These are phyloP conservation scores for Ichneumoninae sp. DNA, from an alignment of 2,888 invertebrate genomes.

Conservation along the genomic window DNA sequence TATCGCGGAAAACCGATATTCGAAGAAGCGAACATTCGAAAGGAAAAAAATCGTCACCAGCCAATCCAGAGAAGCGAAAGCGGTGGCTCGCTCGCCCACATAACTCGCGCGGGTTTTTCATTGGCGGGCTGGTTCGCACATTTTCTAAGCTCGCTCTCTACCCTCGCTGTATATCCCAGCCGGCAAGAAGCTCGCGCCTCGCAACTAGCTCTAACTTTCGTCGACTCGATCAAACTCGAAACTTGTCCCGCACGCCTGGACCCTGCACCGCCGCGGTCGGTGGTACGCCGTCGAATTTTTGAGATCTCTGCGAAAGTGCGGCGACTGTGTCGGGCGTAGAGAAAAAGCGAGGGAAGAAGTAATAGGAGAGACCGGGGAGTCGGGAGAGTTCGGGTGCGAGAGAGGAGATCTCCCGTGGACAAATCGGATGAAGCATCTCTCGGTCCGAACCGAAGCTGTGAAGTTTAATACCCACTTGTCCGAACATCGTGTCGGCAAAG, in stretches of 20 bases:
- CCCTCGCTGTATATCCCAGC: conserved; percentile 29
- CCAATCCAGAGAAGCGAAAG: conserved; percentile 44
- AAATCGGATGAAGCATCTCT: conserved; percentile 24
- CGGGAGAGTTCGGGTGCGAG: neutral
- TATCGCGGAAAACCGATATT: neutral
- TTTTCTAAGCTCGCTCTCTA: conserved; percentile 39
- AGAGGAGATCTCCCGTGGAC: neutral
- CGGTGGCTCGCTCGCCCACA: conserved; percentile 31
- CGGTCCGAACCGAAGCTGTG: conserved; percentile 9
- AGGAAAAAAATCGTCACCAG: conserved; percentile 34
- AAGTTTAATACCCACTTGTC: conserved; percentile 66
- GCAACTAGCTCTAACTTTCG: conserved; percentile 62
- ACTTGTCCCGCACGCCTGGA: conserved; percentile 42
- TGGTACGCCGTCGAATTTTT: conserved; percentile 64
- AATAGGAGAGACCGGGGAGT: conserved; percentile 28
- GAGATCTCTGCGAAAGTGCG: conserved; percentile 57
- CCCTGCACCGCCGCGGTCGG: conserved; percentile 23
- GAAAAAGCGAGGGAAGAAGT: conserved; percentile 34
- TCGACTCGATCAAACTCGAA: conserved; percentile 68
- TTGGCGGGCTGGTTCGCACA: conserved; percentile 41
- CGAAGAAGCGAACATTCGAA: conserved; percentile 38
- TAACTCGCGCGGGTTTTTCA: conserved; percentile 21
- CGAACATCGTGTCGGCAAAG: conserved; percentile 35
- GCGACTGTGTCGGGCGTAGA: conserved; percentile 24
- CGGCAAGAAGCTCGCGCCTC: conserved; percentile 57